phyloP scores from a whole-genome alignment of 2,888 invertebrate species.

The Drosophila paucipuncta region DNA sequence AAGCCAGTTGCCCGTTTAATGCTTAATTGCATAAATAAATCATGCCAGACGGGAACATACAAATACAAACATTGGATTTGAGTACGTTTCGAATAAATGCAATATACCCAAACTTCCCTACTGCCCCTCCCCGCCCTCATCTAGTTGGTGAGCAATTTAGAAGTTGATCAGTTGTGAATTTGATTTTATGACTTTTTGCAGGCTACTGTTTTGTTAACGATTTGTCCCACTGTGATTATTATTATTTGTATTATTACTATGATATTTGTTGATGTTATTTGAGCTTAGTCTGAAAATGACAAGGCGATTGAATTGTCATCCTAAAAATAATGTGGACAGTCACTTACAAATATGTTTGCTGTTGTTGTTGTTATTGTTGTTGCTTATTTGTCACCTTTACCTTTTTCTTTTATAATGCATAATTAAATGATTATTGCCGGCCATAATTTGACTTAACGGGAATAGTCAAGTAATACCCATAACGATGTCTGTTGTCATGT shows the following conservation, averaged over 20 bases:
- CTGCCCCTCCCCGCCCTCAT: neutral
- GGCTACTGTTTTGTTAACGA: neutral
- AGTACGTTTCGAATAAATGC: neutral
- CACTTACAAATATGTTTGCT: conserved; percentile 29
- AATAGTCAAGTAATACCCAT: conserved; percentile 21
- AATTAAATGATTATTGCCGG: conserved; percentile 31
- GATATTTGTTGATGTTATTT: conserved; percentile 15
- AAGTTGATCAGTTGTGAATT: neutral
- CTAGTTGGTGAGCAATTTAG: neutral
- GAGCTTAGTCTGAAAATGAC: conserved; percentile 12
- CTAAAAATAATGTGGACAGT: conserved; percentile 47
- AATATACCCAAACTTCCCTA: neutral
- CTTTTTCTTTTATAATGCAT: conserved; percentile 9
- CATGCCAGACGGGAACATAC: conserved; percentile 26
- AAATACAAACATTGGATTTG: conserved; percentile 1
- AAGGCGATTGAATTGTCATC: conserved; percentile 26
- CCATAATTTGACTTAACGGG: conserved; percentile 35
- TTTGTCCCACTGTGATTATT: conserved; percentile 8
- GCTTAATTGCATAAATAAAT: conserved; percentile 39
- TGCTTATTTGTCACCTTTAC: neutral
- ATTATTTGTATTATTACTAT: conserved; percentile 14
- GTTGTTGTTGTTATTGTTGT: neutral
- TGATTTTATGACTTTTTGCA: neutral
- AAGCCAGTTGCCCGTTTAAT: conserved; percentile 26
- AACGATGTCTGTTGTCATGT: conserved; percentile 24